phyloP scores from a whole-genome alignment of 30 jellyfish, hydroid and myxozoan genomes.

The Rhopilema esculentum region DNA sequence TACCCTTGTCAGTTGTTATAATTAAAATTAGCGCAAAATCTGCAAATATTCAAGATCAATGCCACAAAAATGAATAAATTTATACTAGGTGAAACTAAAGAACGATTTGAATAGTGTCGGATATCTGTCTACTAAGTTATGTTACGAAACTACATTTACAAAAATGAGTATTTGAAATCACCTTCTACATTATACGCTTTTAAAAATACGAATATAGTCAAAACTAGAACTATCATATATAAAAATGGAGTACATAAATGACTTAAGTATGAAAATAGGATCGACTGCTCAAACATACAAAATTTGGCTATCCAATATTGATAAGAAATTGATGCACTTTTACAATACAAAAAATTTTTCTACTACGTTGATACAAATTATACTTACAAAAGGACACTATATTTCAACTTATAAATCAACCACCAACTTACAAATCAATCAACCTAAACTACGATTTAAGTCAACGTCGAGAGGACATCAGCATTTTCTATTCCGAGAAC shows the following conservation, averaged over 20 bases:
- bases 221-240: not conserved
- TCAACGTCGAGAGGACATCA: not conserved
- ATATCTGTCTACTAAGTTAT: not conserved
- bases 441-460: not conserved
- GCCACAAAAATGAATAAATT: not conserved
- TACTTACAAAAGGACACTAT: not conserved
- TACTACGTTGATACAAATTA: not conserved
- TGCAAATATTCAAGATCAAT: not conserved
- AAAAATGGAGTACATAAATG: not conserved
- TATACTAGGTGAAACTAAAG: not conserved
- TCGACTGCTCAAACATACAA: no score
- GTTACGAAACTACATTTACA: not conserved
- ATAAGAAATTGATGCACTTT: not conserved
- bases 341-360: not conserved
- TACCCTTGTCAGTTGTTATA: not conserved
- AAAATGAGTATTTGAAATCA: not conserved
- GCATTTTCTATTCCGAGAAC: not conserved
- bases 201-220: not conserved
- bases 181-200: not conserved
- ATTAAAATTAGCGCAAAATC: not conserved
- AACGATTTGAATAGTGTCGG: not conserved
- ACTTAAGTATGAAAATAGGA: no score
- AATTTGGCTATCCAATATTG: not conserved
- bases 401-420: not conserved
- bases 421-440: not conserved